Base-by-base conservation (phyloP, 2,113 vertebrate genomes). In the Ceratotherium simum region DNA sequence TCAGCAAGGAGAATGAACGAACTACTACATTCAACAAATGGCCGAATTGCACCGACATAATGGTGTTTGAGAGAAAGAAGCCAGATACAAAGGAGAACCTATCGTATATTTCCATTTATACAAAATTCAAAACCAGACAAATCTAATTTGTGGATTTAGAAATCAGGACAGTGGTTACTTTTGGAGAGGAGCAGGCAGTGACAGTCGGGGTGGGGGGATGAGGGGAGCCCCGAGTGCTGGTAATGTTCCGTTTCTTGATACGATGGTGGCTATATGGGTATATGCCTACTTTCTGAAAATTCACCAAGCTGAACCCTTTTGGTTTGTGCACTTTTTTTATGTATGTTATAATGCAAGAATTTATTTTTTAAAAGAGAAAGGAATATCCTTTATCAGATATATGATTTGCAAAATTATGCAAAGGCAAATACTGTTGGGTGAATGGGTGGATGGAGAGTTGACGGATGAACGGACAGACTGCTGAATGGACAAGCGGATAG, bases 301-400 rank as follows among this genome's bases (percentile, higher is more conserved):
- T 62, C 75, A 60, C 42, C 51, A 92, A 73, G 27, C 16, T 79
- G 62, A 48, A 83, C 3, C 2, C 39, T 96, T 78, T 78, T 9
- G 14, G 78, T 48, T 87, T 76, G 11, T 83, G 48, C 6, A 7
- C 9, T 97, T 75, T 92, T 95, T 36, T 85, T 58, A 48, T 8
- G 4, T 89, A 51, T 69, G 33, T 69, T 76, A 70, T 20, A 92
- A 73, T 33, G 21, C 56, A 94, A 91, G 23, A 51, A 64, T 67
- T 92, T 89, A 56, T 87, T 94, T 93, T 95, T 60, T 18, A 46
- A 85, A 60, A 36, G 8, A 64, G 48, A 90, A 92, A 72, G 21
- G 12, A 39, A 62, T 87, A 80, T 88, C 27, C 27, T 51, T 93
- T 62, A 81, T 65, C 33, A 93, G 60, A 60, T 73, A 90, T 8